Evolutionary conservation across 2,888 invertebrate species (phyloP).

Genomic region (Tipula confusa): DNA sequence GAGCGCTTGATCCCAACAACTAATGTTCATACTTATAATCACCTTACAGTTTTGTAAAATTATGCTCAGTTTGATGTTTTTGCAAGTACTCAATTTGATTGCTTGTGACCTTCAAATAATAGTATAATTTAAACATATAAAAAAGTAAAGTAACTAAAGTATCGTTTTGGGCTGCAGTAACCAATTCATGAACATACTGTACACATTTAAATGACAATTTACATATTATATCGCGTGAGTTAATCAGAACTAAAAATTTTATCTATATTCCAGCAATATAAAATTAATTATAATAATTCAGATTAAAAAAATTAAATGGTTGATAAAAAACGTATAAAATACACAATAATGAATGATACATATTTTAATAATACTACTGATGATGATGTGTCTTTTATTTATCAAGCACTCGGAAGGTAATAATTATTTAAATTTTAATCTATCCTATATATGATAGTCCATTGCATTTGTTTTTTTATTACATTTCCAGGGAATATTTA

Average conservation of each 20-base stretch:
- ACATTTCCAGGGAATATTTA: not conserved
- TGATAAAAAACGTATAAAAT: not conserved
- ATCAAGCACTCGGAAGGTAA: conserved; percentile 20
- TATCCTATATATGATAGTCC: not conserved
- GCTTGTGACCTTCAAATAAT: too few relatives aligned
- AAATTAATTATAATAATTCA: not conserved
- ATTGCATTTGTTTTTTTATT: not conserved
- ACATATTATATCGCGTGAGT: not conserved
- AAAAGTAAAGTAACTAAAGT: too few relatives aligned
- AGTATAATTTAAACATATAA: too few relatives aligned
- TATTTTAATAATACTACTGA: not conserved
- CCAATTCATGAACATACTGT: too few relatives aligned
- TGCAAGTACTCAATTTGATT: too few relatives aligned
- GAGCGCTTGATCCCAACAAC: too few relatives aligned
- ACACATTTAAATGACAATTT: not conserved
- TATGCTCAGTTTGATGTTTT: too few relatives aligned
- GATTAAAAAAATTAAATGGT: not conserved
- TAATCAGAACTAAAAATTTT: not conserved
- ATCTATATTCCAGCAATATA: not conserved
- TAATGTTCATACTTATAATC: too few relatives aligned
- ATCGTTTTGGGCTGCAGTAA: too few relatives aligned
- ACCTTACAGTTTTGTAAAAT: too few relatives aligned
- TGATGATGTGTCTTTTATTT: not conserved
- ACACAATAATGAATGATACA: not conserved
- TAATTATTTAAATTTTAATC: not conserved